Conservation (phyloP, 53 echinoderm and acorn worm species). For the Echinarachnius parma region DNA sequence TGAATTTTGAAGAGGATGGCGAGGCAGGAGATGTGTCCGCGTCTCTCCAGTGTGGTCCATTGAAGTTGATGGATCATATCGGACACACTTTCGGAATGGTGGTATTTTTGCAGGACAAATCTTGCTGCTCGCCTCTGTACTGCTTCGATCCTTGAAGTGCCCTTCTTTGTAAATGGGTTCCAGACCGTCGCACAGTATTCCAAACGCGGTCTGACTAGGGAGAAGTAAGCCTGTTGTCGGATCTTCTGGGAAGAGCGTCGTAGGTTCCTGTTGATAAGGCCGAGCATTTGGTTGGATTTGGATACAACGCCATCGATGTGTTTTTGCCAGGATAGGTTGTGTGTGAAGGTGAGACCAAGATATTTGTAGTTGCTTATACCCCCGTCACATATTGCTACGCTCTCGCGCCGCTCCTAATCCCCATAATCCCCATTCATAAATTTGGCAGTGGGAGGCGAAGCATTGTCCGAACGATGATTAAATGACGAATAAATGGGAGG, state of each 20-base stretch:
- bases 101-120: constrained; percentile 17
- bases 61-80: neutral
- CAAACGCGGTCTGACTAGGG: too few relatives aligned
- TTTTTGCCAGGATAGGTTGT: constrained; percentile 1
- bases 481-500: too few relatives aligned
- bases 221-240: constrained; percentile 14
- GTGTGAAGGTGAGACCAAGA: neutral
- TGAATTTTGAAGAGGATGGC: too few relatives aligned
- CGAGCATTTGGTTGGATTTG: constrained; percentile 6
- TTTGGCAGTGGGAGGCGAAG: too few relatives aligned
- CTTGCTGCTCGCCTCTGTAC: constrained; percentile 24
- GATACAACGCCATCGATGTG: neutral
- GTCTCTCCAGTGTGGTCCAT: too few relatives aligned
- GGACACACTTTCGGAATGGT: neutral
- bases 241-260: constrained; percentile 12
- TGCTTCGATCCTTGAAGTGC: constrained; percentile 18
- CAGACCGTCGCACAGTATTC: constrained; percentile 11
- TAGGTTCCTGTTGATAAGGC: constrained; percentile 20
- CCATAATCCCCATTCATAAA: too few relatives aligned
- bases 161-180: constrained; percentile 27
- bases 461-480: too few relatives aligned
- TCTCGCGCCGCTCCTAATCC: too few relatives aligned
- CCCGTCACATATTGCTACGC: too few relatives aligned
- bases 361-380: constrained; percentile 1
- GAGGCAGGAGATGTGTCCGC: too few relatives aligned